Evolutionary conservation across 2,797 vertebrate genomes (phyloP).

Genomic region (Siniperca undulata): DNA sequence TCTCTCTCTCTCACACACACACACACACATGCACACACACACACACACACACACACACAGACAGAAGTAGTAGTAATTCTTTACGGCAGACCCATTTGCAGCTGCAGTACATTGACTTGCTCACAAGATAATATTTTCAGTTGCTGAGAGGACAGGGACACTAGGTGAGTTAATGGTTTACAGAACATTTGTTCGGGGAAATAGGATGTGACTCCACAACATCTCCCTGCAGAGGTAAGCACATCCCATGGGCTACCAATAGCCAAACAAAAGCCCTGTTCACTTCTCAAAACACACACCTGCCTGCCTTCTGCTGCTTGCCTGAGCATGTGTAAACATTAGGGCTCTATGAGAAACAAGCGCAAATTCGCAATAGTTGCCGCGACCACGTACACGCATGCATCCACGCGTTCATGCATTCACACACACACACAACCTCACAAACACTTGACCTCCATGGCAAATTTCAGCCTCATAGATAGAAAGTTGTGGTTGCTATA

Average conservation of each 20-base stretch:
- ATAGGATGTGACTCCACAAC: conserved; percentile 24
- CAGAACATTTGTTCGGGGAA: conserved; percentile 50
- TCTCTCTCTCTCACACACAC: conserved; percentile 11
- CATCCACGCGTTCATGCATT: too few species aligned
- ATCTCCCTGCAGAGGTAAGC: conserved; percentile 23
- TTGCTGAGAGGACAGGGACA: neutral
- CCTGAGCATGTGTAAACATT: conserved; percentile 11
- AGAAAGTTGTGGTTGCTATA: too few species aligned
- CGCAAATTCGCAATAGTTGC: too few species aligned
- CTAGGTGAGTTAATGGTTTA: conserved; percentile 51
- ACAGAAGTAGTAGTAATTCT: neutral
- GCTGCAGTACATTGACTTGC: neutral
- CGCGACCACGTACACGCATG: too few species aligned
- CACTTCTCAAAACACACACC: conserved; percentile 13
- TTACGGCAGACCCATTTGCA: conserved; percentile 6
- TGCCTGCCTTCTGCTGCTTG: neutral
- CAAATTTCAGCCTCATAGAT: too few species aligned
- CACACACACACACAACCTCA: too few species aligned
- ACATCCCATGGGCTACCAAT: conserved; percentile 47
- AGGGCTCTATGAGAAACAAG: neutral
- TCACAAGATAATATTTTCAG: neutral
- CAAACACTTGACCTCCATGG: too few species aligned
- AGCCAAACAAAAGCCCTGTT: conserved; percentile 63
- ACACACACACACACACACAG: conserved; percentile 5
- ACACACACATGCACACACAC: conserved; percentile 13